Evolutionary conservation across 2,797 vertebrate genomes (phyloP).

Genomic region (Uromys caudimaculatus): DNA sequence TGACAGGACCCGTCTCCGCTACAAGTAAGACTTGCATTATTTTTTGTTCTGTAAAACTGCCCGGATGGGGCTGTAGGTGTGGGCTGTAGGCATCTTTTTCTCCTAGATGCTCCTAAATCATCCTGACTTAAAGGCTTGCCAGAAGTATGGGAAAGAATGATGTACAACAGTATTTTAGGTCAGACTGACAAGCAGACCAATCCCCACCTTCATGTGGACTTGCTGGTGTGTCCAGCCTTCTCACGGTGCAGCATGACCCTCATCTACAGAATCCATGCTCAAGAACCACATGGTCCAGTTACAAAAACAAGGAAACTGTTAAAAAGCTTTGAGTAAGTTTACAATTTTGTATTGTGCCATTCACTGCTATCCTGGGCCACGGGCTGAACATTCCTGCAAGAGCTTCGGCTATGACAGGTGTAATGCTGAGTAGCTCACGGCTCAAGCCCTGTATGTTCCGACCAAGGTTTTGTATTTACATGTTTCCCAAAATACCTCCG

Average conservation of each 20-base stretch:
- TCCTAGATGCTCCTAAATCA: not conserved
- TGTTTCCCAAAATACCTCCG: constrained; percentile 54
- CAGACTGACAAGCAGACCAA: not conserved
- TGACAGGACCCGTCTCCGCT: not conserved
- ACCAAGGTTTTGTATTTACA: constrained; percentile 31
- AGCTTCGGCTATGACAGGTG: not conserved
- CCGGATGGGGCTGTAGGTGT: not conserved
- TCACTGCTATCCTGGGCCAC: not conserved
- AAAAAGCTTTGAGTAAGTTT: not conserved
- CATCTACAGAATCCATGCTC: not conserved
- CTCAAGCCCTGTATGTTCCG: not conserved
- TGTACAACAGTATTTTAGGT: constrained; percentile 32
- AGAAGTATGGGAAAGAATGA: not conserved
- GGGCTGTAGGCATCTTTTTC: not conserved
- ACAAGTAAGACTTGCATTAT: not conserved
- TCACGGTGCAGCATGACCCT: not conserved
- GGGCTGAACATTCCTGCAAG: not conserved
- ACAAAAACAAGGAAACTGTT: not conserved
- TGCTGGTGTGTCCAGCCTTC: not conserved
- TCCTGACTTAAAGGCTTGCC: not conserved
- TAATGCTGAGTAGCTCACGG: not conserved
- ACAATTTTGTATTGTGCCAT: not conserved
- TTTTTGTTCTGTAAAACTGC: not conserved
- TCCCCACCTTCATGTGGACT: not conserved
- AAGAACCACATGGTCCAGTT: not conserved